phyloP scores from a whole-genome alignment of 2,797 vertebrate species.

The Poeciliopsis paucimaculata region DNA sequence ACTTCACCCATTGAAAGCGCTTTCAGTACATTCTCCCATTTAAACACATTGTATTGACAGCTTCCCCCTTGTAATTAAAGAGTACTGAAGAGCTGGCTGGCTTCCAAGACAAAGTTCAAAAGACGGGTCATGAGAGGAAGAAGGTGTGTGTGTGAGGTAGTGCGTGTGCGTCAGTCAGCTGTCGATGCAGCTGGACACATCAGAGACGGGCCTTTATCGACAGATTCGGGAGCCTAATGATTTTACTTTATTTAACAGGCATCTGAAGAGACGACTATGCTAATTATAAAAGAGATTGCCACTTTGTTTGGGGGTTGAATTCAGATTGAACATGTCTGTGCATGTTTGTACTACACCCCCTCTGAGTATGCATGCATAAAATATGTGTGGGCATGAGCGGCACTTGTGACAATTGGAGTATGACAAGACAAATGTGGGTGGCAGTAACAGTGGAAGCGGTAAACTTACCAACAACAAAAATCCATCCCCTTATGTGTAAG shows the following conservation, averaged over 20 bases:
- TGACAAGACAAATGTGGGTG: background rate
- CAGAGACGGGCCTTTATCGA: constrained; percentile 94
- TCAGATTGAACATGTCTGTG: constrained; percentile 38
- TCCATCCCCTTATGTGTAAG: background rate
- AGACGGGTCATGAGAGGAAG: constrained; percentile 98
- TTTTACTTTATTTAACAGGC: constrained; percentile 95
- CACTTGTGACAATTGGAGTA: constrained; percentile 10
- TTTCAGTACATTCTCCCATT: constrained; percentile 92
- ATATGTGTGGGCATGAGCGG: constrained; percentile 6
- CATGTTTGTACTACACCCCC: constrained; percentile 16
- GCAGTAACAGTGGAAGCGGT: constrained; percentile 14
- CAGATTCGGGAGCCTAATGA: constrained; percentile 92
- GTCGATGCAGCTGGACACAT: constrained; percentile 91
- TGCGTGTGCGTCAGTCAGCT: constrained; percentile 70
- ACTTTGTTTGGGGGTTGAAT: constrained; percentile 63
- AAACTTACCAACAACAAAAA: constrained; percentile 4
- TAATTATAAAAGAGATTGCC: constrained; percentile 87
- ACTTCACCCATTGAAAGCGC: constrained; percentile 71
- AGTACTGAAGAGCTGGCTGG: constrained; percentile 95
- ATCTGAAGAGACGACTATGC: constrained; percentile 95
- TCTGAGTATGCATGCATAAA: constrained; percentile 17
- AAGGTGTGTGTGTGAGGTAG: constrained; percentile 40
- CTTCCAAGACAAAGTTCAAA: constrained; percentile 99
- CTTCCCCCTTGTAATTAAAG: constrained; percentile 99
- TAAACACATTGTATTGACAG: constrained; percentile 99